Evolutionary conservation across 2,113 vertebrate genomes (phyloP).

Genomic region (Cebus imitator): DNA sequence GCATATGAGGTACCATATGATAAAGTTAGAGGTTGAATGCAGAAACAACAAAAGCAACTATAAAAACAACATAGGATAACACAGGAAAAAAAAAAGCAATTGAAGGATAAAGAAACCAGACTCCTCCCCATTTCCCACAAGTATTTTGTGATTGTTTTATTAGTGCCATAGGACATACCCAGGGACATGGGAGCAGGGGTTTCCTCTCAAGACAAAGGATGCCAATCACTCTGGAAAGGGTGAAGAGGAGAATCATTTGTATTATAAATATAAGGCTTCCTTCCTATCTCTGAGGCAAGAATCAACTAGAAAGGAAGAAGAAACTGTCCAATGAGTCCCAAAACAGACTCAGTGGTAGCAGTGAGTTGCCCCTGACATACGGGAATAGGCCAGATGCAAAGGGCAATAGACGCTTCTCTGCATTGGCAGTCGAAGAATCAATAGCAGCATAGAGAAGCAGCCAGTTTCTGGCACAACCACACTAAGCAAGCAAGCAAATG

Average conservation of each 20-base stretch:
- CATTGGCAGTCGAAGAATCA: background rate
- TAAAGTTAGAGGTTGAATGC: background rate
- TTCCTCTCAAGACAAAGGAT: background rate
- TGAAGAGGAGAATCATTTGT: background rate
- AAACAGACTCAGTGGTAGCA: background rate
- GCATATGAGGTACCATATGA: background rate
- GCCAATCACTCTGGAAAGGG: background rate
- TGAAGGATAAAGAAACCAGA: background rate
- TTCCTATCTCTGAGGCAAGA: background rate
- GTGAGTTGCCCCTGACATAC: background rate
- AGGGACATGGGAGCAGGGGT: background rate
- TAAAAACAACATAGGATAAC: background rate
- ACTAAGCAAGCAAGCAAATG: background rate
- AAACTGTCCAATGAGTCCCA: background rate
- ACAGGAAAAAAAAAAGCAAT: background rate
- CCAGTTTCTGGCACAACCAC: background rate
- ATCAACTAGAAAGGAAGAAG: background rate
- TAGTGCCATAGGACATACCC: background rate
- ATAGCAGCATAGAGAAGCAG: background rate
- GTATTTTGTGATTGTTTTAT: background rate
- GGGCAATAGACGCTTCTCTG: rapidly evolving
- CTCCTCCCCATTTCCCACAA: background rate
- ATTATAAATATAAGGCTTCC: background rate
- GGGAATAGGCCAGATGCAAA: background rate
- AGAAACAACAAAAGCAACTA: background rate